Percentiles rank a stretch among this genome's conserved stretches.
These are phyloP conservation scores for Isurus oxyrinchus DNA, from an alignment of 2,113 vertebrate genomes.

Conservation along the genomic window DNA sequence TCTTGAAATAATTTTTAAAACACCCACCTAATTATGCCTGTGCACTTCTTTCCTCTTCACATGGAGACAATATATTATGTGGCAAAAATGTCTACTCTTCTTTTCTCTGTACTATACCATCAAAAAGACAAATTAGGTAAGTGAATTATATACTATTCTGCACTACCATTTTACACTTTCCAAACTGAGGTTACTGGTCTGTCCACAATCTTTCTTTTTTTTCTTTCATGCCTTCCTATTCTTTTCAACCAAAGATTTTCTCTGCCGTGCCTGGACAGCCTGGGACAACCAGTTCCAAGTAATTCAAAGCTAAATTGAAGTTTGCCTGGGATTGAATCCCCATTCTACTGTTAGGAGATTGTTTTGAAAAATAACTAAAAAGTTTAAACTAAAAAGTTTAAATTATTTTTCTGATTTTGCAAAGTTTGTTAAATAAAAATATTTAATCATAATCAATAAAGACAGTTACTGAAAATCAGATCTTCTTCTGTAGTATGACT, in stretches of 20 bases:
- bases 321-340: not conserved
- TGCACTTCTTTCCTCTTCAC: not conserved
- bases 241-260: not conserved
- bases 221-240: no score
- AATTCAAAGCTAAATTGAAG: not conserved
- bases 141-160: not conserved
- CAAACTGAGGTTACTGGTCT: not conserved
- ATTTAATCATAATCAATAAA: constrained; percentile 1
- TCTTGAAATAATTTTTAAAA: not conserved
- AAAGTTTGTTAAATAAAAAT: not conserved
- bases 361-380: not conserved
- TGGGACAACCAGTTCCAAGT: not conserved
- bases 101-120: not conserved
- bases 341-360: not conserved
- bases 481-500: not conserved
- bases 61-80: not conserved
- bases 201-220: not conserved
- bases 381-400: no score
- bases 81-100: not conserved
- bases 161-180: not conserved
- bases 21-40: not conserved
- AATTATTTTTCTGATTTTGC: not conserved
- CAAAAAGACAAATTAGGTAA: no score
- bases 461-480: not conserved
- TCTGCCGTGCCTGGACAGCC: not conserved